Evolutionary conservation across 2,113 vertebrate genomes (phyloP).

Genomic region (Phalacrocorax aristotelis): DNA sequence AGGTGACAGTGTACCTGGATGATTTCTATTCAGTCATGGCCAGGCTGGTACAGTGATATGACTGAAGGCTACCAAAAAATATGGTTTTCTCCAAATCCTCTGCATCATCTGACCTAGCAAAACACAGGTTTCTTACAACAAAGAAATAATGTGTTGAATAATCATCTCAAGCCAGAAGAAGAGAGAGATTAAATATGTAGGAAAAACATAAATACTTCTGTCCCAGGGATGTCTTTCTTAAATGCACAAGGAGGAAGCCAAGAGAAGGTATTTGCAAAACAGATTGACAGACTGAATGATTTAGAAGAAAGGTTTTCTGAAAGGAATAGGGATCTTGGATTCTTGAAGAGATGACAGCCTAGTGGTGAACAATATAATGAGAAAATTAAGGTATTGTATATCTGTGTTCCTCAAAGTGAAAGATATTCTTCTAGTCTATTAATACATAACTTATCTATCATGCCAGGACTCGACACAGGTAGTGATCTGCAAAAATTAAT

Average conservation of each 20-base stretch:
- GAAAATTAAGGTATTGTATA: not conserved
- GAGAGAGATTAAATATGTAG: not conserved
- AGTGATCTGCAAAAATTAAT: not conserved
- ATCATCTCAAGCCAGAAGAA: not conserved
- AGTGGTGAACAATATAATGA: not conserved
- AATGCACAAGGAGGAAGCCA: not conserved
- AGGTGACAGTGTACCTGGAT: not conserved
- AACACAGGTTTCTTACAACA: not conserved
- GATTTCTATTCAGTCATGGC: not conserved
- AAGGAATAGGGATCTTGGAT: not conserved
- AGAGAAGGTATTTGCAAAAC: not conserved
- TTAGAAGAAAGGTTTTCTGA: not conserved
- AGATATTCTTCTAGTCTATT: not conserved
- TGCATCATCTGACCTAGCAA: not conserved
- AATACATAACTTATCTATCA: not conserved
- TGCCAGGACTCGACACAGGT: not conserved
- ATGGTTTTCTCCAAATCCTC: not conserved
- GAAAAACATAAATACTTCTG: not conserved
- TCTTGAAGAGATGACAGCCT: not conserved
- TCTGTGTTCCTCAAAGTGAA: not conserved
- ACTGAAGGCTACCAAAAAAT: not conserved
- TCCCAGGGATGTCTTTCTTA: not conserved
- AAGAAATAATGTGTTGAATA: not conserved
- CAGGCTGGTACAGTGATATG: not conserved
- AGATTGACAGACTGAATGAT: not conserved